Base-by-base conservation (phyloP, 2,113 vertebrate species). In the Etheostoma spectabile region DNA sequence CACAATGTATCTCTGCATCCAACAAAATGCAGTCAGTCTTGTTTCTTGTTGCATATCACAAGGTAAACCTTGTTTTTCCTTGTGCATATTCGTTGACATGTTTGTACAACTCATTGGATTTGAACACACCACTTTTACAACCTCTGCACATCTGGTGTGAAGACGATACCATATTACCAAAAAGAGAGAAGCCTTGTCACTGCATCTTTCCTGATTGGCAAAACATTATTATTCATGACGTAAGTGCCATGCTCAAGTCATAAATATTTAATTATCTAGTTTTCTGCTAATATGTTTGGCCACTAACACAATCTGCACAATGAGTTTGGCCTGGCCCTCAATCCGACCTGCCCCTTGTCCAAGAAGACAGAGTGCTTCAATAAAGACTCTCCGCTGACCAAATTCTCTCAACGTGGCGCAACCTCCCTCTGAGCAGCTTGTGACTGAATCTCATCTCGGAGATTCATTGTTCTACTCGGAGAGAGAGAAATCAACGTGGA, bases 291-390 rank as follows among this genome's bases (percentile, higher is more conserved):
- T 69, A 67, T 55, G 59, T 67, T 53, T 21, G 22, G 66, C 46
- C 71, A 79, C 59, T 46, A 46, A 59, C 24, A 60, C 18, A 38
- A 69, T 78, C 59, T 63, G 72, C 75, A 52, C 57, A 48, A 21
- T 2, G n/a, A 82, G 79, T 46, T 46, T 24, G 66, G 33, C 74
- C 22, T 80, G 70, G 69, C 78, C 53, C 75, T 69, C 51, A 21
- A 59, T 76, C 71, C 24, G 74, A 91, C 86, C 83, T 69, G 79
- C 78, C 77, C 60, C 77, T 52, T 77, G 76, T 90, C 84, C 84
- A 79, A 74, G 78, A 92, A 90, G 89, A 91, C 86, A 22, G 71
- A 94, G 68, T 74, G 75, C 71, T 87, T 91, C 87, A 85, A 92
- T 92, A 88, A 88, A 87, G 68, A 67, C 80, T 77, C 77, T 77